Evolutionary conservation across 92 coral and sea anemone genomes (phyloP).

Genomic region (Epizoanthus illoricatus): DNA sequence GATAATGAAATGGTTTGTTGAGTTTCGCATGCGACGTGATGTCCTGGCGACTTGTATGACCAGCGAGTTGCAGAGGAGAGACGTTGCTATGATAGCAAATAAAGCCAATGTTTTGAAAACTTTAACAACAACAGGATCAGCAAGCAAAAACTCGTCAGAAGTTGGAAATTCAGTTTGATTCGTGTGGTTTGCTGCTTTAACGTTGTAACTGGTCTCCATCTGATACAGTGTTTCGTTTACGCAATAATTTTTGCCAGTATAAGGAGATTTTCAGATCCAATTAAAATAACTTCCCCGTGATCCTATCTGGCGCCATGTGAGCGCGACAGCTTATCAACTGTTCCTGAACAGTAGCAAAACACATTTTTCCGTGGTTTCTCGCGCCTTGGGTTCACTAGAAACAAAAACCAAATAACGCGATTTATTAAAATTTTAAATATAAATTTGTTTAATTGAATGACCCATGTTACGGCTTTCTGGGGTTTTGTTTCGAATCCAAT

Average conservation of each 20-base stretch:
- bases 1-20: slow-evolving; percentile 32
- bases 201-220: not conserved
- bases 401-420: no score
- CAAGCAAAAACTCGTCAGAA: not conserved
- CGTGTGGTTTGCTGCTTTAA: not conserved
- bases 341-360: no score
- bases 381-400: no score
- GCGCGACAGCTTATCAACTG: not conserved
- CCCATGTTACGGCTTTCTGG: not conserved
- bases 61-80: slow-evolving; percentile 17
- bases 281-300: not conserved
- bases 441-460: not conserved
- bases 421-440: not conserved
- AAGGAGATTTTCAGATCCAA: not conserved
- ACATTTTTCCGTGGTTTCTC: no score
- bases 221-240: not conserved
- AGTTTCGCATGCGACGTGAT: slow-evolving; percentile 35
- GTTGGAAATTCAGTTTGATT: not conserved
- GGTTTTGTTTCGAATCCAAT: not conserved
- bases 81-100: not conserved
- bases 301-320: not conserved
- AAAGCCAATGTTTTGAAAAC: slow-evolving; percentile 21
- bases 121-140: slow-evolving; percentile 3
- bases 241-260: not conserved
- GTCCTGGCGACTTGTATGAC: slow-evolving; percentile 17